These are phyloP conservation scores for Pipa parva DNA, from an alignment of 2,113 vertebrate genomes.

Conservation along the genomic window DNA sequence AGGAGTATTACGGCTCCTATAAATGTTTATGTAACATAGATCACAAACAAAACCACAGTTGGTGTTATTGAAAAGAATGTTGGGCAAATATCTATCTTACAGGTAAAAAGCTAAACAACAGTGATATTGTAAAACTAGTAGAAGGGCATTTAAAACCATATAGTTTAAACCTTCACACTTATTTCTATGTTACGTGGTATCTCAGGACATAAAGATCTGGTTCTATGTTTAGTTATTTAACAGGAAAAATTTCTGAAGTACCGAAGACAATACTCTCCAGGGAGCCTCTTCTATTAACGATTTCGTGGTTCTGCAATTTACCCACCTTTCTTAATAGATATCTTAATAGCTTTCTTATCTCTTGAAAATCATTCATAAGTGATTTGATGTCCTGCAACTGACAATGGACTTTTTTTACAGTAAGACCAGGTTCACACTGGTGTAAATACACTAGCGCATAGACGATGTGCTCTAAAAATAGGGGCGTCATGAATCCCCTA, in stretches of 20 bases:
- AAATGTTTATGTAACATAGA: no score
- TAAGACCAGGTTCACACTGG: no score
- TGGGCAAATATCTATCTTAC: not conserved
- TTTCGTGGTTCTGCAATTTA: not conserved
- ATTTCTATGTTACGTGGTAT: slow-evolving; percentile 6
- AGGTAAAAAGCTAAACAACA: not conserved
- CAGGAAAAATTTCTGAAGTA: not conserved
- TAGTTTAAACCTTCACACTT: not conserved
- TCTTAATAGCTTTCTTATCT: not conserved
- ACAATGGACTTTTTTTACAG: no score
- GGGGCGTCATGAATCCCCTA: no score
- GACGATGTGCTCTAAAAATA: no score
- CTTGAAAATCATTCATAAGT: not conserved
- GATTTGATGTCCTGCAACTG: no score
- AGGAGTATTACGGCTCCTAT: no score
- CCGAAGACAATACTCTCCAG: not conserved
- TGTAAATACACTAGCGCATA: no score
- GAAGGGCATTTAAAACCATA: not conserved
- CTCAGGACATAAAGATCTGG: not conserved
- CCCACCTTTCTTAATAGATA: not conserved
- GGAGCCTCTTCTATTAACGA: not conserved
- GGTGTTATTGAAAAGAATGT: no score
- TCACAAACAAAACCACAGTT: no score
- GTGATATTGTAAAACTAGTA: not conserved
- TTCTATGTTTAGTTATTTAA: not conserved